Percentiles rank a stretch among this genome's conserved stretches.
phyloP scores from a whole-genome alignment of 2,797 vertebrate species.

The Sciurus carolinensis region DNA sequence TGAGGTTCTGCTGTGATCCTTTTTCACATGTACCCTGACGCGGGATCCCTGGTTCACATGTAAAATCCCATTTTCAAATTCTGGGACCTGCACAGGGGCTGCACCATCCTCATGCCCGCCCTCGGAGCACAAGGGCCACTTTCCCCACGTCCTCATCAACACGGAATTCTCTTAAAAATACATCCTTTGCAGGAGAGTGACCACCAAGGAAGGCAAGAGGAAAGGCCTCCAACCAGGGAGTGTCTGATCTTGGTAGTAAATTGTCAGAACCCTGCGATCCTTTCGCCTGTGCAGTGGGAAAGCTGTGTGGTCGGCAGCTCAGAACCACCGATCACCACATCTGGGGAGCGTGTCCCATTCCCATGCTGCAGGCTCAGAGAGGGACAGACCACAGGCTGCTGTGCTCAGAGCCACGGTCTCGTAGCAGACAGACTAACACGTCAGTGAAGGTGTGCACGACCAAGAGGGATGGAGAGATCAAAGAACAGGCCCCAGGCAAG shows the following conservation, averaged over 20 bases:
- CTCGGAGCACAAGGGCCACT: no score
- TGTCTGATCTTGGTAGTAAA: not conserved
- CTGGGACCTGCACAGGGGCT: accelerated
- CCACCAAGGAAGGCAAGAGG: not conserved
- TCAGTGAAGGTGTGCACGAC: not conserved
- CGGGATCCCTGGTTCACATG: not conserved
- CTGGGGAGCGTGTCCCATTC: no score
- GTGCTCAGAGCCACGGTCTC: not conserved
- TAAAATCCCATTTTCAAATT: not conserved
- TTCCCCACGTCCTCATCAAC: not conserved
- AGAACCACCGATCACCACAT: not conserved
- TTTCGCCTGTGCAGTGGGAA: not conserved
- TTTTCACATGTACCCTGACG: not conserved
- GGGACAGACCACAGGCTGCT: not conserved
- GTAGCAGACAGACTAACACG: not conserved
- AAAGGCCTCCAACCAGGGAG: not conserved
- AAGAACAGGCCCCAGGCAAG: not conserved
- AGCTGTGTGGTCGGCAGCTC: not conserved
- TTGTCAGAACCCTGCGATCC: not conserved
- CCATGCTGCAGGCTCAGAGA: accelerated
- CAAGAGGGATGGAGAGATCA: not conserved
- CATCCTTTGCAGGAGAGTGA: not conserved
- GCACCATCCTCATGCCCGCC: not conserved
- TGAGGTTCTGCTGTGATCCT: no score
- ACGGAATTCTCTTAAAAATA: not conserved